Evolutionary conservation across 2,888 invertebrate species (phyloP).

Genomic region (Folsomia manolachei): DNA sequence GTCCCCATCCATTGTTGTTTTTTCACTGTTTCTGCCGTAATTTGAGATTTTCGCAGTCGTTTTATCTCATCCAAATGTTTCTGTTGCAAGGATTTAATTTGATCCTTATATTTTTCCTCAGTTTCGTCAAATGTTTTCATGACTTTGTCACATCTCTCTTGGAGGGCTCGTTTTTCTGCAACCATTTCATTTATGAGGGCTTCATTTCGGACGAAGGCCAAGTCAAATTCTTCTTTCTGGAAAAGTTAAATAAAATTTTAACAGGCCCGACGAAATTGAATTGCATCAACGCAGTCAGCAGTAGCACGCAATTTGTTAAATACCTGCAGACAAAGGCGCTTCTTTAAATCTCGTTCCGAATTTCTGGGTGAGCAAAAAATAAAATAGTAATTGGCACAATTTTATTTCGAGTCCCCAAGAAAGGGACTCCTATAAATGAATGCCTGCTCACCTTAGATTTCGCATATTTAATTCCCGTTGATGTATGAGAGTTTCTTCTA

Average conservation of each 20-base stretch:
- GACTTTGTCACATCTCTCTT: constrained; percentile 70
- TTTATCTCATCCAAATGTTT: constrained; percentile 72
- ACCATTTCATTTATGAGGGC: constrained; percentile 60
- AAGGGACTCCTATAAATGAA: constrained; percentile 6
- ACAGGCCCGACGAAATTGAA: too few relatives aligned
- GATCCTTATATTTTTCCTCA: constrained; percentile 65
- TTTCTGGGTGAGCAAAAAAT: constrained; percentile 27
- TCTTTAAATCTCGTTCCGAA: constrained; percentile 55
- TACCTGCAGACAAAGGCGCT: constrained; percentile 59
- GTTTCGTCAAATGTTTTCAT: constrained; percentile 65
- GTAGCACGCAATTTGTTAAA: too few relatives aligned
- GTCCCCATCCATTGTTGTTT: constrained; percentile 77
- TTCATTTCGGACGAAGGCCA: constrained; percentile 72
- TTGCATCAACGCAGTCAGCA: too few relatives aligned
- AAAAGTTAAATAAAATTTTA: too few relatives aligned
- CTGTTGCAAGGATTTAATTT: constrained; percentile 69
- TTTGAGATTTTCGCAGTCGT: constrained; percentile 71
- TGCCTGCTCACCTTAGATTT: constrained; percentile 53
- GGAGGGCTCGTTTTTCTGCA: constrained; percentile 72
- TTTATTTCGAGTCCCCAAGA: background rate
- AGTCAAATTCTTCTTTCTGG: constrained; percentile 72
- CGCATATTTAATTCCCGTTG: constrained; percentile 59
- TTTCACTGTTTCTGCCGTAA: constrained; percentile 71
- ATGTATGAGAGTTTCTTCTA: constrained; percentile 63
- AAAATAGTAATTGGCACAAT: background rate